These are phyloP conservation scores for Menura novaehollandiae DNA, from an alignment of 2,113 vertebrate genomes.

Conservation along the genomic window DNA sequence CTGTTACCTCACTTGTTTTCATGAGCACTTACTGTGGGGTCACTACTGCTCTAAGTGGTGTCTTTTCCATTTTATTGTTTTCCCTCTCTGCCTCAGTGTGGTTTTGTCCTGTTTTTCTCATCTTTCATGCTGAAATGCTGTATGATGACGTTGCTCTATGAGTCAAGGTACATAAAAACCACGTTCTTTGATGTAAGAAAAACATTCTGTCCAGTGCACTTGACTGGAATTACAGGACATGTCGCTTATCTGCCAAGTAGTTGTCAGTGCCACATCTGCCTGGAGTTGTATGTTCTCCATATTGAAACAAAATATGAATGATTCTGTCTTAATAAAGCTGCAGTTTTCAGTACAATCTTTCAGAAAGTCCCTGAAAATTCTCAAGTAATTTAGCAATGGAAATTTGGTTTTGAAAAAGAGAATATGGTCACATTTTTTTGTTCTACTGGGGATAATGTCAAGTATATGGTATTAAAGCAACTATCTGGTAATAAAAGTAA, in stretches of 20 bases:
- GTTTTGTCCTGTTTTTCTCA: not conserved
- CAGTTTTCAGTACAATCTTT: not conserved
- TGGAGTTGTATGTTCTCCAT: not conserved
- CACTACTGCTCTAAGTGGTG: not conserved
- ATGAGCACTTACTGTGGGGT: not conserved
- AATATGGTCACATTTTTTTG: not conserved
- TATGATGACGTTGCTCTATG: not conserved
- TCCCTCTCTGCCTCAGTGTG: not conserved
- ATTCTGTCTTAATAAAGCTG: not conserved
- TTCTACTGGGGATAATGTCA: not conserved
- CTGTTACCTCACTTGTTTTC: not conserved
- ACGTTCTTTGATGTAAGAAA: slow-evolving; percentile 37
- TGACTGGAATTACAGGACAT: slow-evolving; percentile 22
- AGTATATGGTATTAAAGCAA: not conserved
- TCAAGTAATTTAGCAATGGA: not conserved
- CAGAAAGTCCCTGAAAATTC: not conserved
- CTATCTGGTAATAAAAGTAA: not conserved
- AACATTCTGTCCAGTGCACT: slow-evolving; percentile 39
- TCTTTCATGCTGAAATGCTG: slow-evolving; percentile 7
- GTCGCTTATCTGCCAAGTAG: not conserved
- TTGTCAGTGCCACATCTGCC: slow-evolving; percentile 24
- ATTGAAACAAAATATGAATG: slow-evolving; percentile 1
- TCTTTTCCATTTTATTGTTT: not conserved
- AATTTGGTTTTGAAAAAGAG: not conserved
- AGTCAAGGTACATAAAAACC: not conserved